Evolutionary conservation across 2,888 invertebrate genomes (phyloP).

Genomic region (Zelleria hepariella): DNA sequence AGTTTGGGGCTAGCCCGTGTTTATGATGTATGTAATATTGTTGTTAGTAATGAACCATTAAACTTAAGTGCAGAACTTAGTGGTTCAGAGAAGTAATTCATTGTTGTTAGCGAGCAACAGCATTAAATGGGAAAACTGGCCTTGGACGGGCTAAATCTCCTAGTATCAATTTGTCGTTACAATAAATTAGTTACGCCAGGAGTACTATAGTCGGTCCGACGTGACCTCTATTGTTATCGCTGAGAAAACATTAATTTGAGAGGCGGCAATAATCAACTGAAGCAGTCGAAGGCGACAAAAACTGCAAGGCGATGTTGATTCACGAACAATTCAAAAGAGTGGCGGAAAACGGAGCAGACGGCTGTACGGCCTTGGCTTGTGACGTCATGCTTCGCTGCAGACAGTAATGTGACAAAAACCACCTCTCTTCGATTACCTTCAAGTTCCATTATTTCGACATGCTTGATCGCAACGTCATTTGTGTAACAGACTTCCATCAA

Average conservation of each 20-base stretch:
- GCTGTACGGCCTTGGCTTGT: constrained; percentile 45
- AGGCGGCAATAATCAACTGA: constrained; percentile 24
- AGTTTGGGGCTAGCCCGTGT: neutral
- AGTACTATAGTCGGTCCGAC: neutral
- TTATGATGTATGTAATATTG: neutral
- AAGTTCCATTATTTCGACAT: constrained; percentile 6
- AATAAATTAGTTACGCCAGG: constrained; percentile 1
- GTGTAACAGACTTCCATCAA: neutral
- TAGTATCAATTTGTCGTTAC: neutral
- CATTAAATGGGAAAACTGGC: neutral
- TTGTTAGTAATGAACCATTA: neutral
- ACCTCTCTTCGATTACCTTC: constrained; percentile 26
- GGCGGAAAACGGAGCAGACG: constrained; percentile 41
- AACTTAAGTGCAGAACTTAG: neutral
- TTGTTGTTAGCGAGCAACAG: neutral
- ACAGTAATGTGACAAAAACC: constrained; percentile 36
- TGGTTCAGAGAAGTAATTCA: neutral
- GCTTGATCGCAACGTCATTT: constrained; percentile 18
- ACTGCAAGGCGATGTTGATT: constrained; percentile 39
- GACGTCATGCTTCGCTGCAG: constrained; percentile 39
- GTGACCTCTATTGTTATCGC: constrained; percentile 1
- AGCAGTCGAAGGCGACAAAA: constrained; percentile 30
- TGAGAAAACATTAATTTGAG: constrained; percentile 7
- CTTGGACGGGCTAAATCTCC: neutral
- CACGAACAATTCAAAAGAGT: constrained; percentile 33